A percentile compares a stretch with the other conserved stretches of the same genome.
phyloP scores from a whole-genome alignment of 1,140 invertebrate genomes.

The Globodera rostochiensis region DNA sequence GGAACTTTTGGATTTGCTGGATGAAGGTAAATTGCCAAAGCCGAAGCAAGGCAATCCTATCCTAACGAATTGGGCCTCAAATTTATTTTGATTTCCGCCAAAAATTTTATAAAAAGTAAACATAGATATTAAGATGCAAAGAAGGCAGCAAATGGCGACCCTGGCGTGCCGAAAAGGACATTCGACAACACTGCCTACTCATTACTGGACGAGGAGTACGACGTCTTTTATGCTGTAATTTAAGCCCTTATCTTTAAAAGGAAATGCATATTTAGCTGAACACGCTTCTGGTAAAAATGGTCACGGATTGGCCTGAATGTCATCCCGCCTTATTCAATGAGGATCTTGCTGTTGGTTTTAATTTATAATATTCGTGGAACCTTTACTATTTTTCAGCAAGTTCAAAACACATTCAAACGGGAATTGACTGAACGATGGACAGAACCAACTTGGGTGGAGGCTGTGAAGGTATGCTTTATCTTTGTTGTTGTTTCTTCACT shows the following conservation, averaged over 20 bases:
- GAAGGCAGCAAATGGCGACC: neutral
- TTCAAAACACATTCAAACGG: neutral
- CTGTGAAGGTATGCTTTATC: conserved; percentile 40
- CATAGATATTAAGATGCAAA: neutral
- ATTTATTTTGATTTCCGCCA: too few species aligned
- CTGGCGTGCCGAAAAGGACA: neutral
- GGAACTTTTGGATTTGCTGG: conserved; percentile 58
- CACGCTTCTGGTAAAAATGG: conserved; percentile 53
- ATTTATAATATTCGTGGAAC: neutral
- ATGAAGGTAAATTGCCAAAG: conserved; percentile 45
- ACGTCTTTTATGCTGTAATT: conserved; percentile 51
- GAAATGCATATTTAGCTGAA: neutral
- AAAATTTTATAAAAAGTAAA: too few species aligned
- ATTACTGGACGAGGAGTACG: conserved; percentile 59
- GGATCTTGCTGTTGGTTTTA: conserved; percentile 34
- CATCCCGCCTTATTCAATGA: conserved; percentile 45
- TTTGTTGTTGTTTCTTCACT: neutral
- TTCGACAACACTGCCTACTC: conserved; percentile 61
- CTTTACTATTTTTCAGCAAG: conserved; percentile 10
- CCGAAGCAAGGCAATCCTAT: neutral
- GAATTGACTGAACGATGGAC: conserved; percentile 9
- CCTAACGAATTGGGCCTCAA: neutral
- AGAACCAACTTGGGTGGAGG: conserved; percentile 42
- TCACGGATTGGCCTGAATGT: conserved; percentile 64
- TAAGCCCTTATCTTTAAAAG: neutral